phyloP scores from a whole-genome alignment of 2,113 vertebrate species.

The Orcinus orca region DNA sequence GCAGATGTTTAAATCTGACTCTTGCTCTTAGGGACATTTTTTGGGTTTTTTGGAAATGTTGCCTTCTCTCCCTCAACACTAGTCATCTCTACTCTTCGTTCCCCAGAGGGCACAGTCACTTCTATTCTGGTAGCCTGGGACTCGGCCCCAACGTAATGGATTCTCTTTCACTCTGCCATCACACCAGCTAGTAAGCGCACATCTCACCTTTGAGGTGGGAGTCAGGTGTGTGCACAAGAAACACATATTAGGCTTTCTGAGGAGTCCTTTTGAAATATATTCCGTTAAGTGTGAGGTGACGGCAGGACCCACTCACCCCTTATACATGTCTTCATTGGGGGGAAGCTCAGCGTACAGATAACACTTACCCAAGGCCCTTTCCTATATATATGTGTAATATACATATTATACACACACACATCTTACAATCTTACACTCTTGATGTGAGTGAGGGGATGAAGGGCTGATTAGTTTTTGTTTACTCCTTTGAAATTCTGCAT shows the following conservation, averaged over 20 bases:
- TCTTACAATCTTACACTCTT: not conserved
- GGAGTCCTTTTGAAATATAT: not conserved
- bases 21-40: not conserved
- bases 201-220: not conserved
- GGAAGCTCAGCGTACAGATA: not conserved
- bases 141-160: fast-evolving
- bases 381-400: too few species aligned
- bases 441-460: not conserved
- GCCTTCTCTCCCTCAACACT: not conserved
- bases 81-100: not conserved
- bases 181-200: not conserved
- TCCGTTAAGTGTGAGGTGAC: not conserved
- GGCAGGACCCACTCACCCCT: not conserved
- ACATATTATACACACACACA: not conserved
- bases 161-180: not conserved
- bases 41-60: not conserved
- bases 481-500: not conserved
- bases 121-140: not conserved
- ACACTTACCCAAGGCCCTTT: not conserved
- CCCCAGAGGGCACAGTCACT: too few species aligned
- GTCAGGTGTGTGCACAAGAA: not conserved
- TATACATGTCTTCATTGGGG: not conserved
- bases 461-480: not conserved
- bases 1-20: not conserved
- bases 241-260: not conserved